Base-by-base conservation (phyloP, 2,888 invertebrate species). In the Autographa pulchrina region DNA sequence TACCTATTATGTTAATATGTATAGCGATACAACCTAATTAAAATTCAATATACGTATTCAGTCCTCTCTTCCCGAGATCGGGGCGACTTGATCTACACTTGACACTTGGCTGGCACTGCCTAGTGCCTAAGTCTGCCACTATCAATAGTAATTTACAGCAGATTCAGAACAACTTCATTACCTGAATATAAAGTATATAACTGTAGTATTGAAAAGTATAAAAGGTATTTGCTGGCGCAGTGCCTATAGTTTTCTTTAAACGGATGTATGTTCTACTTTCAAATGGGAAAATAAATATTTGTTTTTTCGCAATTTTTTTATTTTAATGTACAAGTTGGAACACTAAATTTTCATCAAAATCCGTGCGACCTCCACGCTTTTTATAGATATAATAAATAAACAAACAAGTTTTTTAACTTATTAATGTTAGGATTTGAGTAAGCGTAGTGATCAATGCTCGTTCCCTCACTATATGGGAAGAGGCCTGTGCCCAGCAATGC, bases 41-140 rank as follows among this genome's bases (percentile, higher is more conserved):
- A n/a, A n/a, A 48, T 48, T 48, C 48, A 48, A 48, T 48, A 48
- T 1, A 48, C 48, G 48, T n/a, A 48, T n/a, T 48, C 48, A 2
- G 48, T 48, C 7, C 48, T 48, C 48, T 48, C 48, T 48, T 48
- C 48, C 48, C n/a, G 48, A 48, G 48, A 48, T n/a, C 48, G n/a
- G 16, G 6, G 48, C n/a, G 48, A 48, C 48, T n/a, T 48, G 48
- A 48, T 16, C n/a, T 48, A 48, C 48, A 48, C 48, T 7, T n/a
- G 48, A 48, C 48, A n/a, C 48, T 48, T 48, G 16, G 16, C n/a
- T 48, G 48, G 48, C 48, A 48, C 48, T n/a, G 7, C 38, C 38
- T 38, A 11, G 38, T 48, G 6, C 48, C 43, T 4, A 43, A 8
- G n/a, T 48, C n/a, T 8, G 48, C n/a, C 48, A 48, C 48, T 48